Percentiles rank a stretch among this genome's conserved stretches.
Evolutionary conservation across 2,888 invertebrate genomes (phyloP).

Genomic region (Epistrophe grossulariae): DNA sequence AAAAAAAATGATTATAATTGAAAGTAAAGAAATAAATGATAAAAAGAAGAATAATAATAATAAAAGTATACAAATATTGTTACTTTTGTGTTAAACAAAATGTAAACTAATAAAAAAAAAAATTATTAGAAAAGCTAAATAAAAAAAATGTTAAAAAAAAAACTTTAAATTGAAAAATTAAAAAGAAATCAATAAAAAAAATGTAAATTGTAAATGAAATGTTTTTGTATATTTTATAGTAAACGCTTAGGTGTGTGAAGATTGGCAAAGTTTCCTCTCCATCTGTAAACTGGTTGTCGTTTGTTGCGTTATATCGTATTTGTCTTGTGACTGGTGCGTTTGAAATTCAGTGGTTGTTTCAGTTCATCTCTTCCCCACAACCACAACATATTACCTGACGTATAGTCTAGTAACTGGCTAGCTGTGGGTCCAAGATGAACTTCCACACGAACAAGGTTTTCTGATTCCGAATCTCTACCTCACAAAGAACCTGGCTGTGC

Average conservation of each 20-base stretch:
- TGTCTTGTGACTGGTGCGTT: not conserved
- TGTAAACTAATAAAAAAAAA: no score
- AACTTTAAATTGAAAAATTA: no score
- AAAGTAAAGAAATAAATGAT: not conserved
- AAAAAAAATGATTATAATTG: no score
- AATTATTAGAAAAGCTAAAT: no score
- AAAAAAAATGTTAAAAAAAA: no score
- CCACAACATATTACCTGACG: not conserved
- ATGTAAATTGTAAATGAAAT: not conserved
- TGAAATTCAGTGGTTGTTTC: not conserved
- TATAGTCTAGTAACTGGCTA: not conserved
- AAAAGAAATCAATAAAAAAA: not conserved
- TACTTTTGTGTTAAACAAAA: no score
- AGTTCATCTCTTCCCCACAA: not conserved
- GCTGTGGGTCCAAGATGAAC: not conserved
- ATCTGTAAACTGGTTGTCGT: not conserved
- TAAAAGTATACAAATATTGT: not conserved
- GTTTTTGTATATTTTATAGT: not conserved
- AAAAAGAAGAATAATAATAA: no score
- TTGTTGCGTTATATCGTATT: not conserved
- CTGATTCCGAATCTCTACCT: no score
- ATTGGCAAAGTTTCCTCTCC: not conserved
- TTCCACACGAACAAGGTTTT: conserved; percentile 3
- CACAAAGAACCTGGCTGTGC: no score
- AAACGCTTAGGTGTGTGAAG: not conserved